phyloP scores from a whole-genome alignment of 2,113 vertebrate genomes.

The Abramis brama region DNA sequence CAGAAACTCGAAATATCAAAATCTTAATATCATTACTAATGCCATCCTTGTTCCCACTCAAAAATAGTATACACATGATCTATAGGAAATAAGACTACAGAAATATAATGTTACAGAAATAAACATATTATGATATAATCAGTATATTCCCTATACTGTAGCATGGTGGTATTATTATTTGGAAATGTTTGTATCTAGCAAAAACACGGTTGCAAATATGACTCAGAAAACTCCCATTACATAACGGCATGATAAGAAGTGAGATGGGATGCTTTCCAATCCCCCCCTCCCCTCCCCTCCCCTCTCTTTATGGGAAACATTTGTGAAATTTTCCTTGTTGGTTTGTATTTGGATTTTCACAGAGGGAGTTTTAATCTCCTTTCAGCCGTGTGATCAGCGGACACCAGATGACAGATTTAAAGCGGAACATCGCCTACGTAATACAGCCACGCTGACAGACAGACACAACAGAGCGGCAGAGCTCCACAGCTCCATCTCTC shows the following conservation, averaged over 20 bases:
- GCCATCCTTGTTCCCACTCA: no score
- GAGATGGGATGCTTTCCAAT: conserved; percentile 29
- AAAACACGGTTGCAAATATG: conserved; percentile 16
- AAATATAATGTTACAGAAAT: background rate
- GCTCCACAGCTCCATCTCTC: conserved; percentile 1
- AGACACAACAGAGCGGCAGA: conserved; percentile 27
- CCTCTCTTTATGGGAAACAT: conserved; percentile 19
- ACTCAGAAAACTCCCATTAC: conserved; percentile 47
- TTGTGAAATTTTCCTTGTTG: conserved; percentile 47
- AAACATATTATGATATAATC: background rate
- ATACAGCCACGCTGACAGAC: conserved; percentile 33
- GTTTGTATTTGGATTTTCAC: conserved; percentile 48
- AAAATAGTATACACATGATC: no score
- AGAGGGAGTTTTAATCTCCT: conserved; percentile 51
- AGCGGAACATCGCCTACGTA: conserved; percentile 54
- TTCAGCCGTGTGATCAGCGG: conserved; percentile 32
- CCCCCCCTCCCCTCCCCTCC: background rate
- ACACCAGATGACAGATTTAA: conserved; percentile 56
- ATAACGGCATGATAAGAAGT: conserved; percentile 44
- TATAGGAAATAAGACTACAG: background rate
- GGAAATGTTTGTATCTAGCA: conserved; percentile 26
- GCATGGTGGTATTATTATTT: conserved; percentile 3
- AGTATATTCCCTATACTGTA: background rate
- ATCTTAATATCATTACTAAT: no score
- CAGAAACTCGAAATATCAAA: background rate